Conservation (phyloP, 2,113 vertebrate genomes). For the Glaucomys volans region DNA sequence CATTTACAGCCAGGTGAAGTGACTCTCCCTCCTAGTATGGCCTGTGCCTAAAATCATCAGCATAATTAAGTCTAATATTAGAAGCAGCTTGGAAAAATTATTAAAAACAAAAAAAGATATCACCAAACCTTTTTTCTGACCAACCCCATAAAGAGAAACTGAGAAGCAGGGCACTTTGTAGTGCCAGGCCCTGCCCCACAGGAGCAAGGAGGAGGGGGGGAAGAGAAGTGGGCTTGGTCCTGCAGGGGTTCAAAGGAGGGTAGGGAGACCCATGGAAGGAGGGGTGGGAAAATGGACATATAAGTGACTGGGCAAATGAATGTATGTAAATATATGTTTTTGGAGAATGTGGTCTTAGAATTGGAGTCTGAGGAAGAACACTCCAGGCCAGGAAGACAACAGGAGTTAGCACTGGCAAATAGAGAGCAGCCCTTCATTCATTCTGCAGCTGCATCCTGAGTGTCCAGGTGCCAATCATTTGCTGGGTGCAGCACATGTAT, state of each 20-base stretch:
- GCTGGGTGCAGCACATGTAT: too few relatives aligned
- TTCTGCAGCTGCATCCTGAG: not conserved
- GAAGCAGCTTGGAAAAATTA: not conserved
- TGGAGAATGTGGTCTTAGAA: not conserved
- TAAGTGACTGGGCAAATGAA: not conserved
- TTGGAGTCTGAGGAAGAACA: not conserved
- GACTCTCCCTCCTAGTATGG: not conserved
- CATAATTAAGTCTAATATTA: constrained; percentile 45
- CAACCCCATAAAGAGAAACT: not conserved
- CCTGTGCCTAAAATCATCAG: constrained; percentile 41
- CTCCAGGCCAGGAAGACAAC: not conserved
- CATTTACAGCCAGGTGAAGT: not conserved
- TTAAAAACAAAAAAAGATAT: not conserved
- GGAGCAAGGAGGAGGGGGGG: not conserved
- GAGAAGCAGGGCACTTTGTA: not conserved
- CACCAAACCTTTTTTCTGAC: not conserved
- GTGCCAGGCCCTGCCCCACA: not conserved
- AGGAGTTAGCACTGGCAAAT: not conserved
- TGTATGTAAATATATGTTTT: not conserved
- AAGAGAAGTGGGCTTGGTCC: not conserved
- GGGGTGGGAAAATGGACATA: not conserved
- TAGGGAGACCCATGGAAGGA: not conserved
- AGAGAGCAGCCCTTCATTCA: not conserved
- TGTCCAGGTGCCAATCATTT: not conserved
- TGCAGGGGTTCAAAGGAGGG: not conserved